phyloP scores from a whole-genome alignment of 2,113 vertebrate species.

The Oryctolagus cuniculus region mOryCun1.1 NC_091449.1:55519001-55519500 shows the following conservation, averaged over 20 bases:
- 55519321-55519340: background rate
- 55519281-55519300: background rate
- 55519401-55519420: conserved; percentile 6
- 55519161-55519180: background rate
- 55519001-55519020: background rate
- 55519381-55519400: background rate
- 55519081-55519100: conserved; percentile 15
- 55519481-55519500: background rate
- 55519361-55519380: conserved; percentile 33
- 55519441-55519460: background rate
- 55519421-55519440: background rate
- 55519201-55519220: conserved; percentile 42
- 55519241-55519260: background rate
- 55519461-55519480: background rate
- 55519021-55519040: conserved; percentile 37
- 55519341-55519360: background rate
- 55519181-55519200: background rate
- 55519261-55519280: conserved; percentile 9
- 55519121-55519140: background rate
- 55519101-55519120: conserved; percentile 40
- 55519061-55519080: conserved; percentile 56
- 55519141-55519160: conserved; percentile 37
- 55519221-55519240: conserved; percentile 8
- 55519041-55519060: conserved; percentile 34
- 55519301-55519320: background rate